These are phyloP conservation scores for Whitmania pigra DNA, from an alignment of 1,140 invertebrate species.

Conservation along the genomic window DNA sequence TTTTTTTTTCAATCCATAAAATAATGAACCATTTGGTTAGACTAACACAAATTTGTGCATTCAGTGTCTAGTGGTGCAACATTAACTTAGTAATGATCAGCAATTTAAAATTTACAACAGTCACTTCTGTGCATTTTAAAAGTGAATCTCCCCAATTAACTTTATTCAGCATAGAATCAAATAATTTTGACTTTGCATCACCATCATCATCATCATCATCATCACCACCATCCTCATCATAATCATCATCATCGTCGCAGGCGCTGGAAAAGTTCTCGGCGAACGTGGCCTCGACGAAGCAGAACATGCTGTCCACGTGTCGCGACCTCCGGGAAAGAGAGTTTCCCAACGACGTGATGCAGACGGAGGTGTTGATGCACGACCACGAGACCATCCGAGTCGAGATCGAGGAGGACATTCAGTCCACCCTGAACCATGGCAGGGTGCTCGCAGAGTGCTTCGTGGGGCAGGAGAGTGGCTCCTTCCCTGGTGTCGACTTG, in stretches of 20 bases:
- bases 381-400: slow-evolving; percentile 28
- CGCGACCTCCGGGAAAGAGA: slow-evolving; percentile 62
- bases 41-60: too few relatives aligned
- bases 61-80: too few relatives aligned
- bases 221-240: neutral
- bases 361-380: slow-evolving; percentile 39
- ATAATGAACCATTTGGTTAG: too few relatives aligned
- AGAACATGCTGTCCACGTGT: slow-evolving; percentile 52
- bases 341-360: slow-evolving; percentile 67
- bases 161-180: neutral
- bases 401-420: slow-evolving; percentile 61
- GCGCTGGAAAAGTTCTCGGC: slow-evolving; percentile 84
- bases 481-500: neutral
- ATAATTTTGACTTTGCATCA: neutral
- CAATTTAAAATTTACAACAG: neutral
- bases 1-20: too few relatives aligned
- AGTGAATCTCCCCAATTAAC: neutral
- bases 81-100: neutral
- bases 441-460: slow-evolving; percentile 56
- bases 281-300: slow-evolving; percentile 72
- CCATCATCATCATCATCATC: neutral
- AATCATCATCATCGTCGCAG: slow-evolving; percentile 46
- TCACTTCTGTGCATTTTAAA: neutral
- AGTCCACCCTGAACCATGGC: slow-evolving; percentile 66
- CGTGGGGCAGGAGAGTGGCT: slow-evolving; percentile 34